Evolutionary conservation across 2,113 vertebrate species (phyloP), one percentile per base, ranked within the genome.

Genomic region (Microcebus murinus): DNA sequence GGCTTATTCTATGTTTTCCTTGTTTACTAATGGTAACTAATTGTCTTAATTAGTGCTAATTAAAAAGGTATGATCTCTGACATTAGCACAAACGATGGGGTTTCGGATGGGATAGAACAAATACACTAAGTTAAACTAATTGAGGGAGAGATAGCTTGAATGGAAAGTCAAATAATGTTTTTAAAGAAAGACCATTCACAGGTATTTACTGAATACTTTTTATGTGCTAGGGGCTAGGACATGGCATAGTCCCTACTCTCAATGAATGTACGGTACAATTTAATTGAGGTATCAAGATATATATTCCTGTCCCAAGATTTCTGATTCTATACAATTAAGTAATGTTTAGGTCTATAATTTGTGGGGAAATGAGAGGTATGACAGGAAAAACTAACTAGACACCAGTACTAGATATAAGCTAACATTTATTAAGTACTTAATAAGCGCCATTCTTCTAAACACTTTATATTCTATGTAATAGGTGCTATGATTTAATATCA

Each of bases 21-120:
- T 81, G 73, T 61, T 90, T 90, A 88, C 57, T 68, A 90, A 61
- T 76, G 42, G 59, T 77, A 84, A 67, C 48, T 82, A 55, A 84
- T 90, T 87, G 11, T 67, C n/a, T 88, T 90, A 95, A 90, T 96
- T 86, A 84, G 39, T 63, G 50, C 77, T 86, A 95, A 89, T 91
- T 97, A n/a, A 80, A 97, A 90, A 95, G 68, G 11, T 90, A 52
- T 86, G 45, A 73, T 70, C 91, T 74, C 67, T 74, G 61, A 79
- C 67, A 79, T 67, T 31, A 86, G 31, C n/a, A 4, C 65, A 92
- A 90, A 94, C 67, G 85, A 84, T 65, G 48, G n/a, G 25, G 31
- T 80, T 97, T 86, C 90, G 89, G 18, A 25, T 68, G 15, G 70
- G 55, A 77, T n/a, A 87, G 42, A 91, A 84, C 31, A 94, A 86